Base-by-base conservation (phyloP, 2,113 vertebrate species). In the Sceloporus tristichus region DNA sequence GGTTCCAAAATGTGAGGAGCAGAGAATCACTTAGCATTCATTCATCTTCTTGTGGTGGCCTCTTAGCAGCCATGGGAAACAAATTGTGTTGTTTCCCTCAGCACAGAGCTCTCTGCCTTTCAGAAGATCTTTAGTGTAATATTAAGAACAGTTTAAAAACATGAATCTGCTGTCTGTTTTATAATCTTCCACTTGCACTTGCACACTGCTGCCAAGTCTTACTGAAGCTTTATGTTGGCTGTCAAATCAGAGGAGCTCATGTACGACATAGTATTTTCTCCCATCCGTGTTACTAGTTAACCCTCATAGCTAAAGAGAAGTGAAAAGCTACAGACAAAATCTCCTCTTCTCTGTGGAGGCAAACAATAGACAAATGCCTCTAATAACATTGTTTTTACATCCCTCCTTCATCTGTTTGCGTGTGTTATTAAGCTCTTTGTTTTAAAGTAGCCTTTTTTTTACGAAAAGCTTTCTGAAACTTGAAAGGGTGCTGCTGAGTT, bases 171-270 rank as follows among this genome's bases (percentile, higher is more conserved):
- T 27, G 11, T 54, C 71, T 88, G 48, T 90, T 82, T 93, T 80
- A 34, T 87, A 91, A 85, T 86, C 53, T 95, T 90, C 84, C 79
- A 40, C 88, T 71, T 92, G 70, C 85, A 87, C 48, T 42, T 90
- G 81, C 88, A 79, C 34, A 59, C 91, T 92, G 85, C 91, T 87
- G 85, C 19, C 3, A 85, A 92, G 84, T 92, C 85, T 94, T 93
- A 56, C 90, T 93, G 9, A 95, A 94, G 38, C 89, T 94, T 90
- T 91, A 91, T 77, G 21, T 94, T 75, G 42, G n/a, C 79, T 92
- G 93, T 92, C 92, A 95, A 87, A 83, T 82, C 27, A 19, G 81
- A 94, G 91, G 94, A 91, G 88, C 84, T 85, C 92, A 95, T 91
- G 65, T 86, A 56, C 77, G 89, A 40, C 92, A 0, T 87, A 82